Evolutionary conservation across 2,113 vertebrate species (phyloP).

Genomic region (Uria lomvia): DNA sequence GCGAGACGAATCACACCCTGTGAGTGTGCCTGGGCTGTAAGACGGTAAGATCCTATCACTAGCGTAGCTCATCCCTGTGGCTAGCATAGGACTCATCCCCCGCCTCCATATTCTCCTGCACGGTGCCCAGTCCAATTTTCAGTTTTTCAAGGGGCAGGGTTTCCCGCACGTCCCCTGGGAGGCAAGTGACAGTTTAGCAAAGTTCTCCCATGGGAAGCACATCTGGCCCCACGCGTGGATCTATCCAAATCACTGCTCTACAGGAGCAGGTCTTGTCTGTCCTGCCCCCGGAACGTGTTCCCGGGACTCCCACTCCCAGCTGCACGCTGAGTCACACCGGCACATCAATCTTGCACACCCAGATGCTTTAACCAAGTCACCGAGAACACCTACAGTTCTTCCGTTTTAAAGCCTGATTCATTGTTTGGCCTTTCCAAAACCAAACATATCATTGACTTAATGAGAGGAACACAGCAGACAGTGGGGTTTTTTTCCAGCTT

Average conservation of each 20-base stretch:
- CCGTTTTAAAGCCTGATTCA: conserved; percentile 50
- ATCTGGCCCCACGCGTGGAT: accelerated
- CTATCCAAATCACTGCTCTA: accelerated
- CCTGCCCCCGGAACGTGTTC: background rate
- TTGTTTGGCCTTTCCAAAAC: conserved; percentile 46
- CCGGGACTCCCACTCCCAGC: background rate
- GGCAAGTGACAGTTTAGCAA: background rate
- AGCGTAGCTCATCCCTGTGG: background rate
- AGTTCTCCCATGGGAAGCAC: background rate
- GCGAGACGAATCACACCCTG: accelerated
- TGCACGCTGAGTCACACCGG: background rate
- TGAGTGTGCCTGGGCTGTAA: background rate
- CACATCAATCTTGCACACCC: background rate
- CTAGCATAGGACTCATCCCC: background rate
- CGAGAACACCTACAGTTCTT: conserved; percentile 36
- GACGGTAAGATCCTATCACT: background rate
- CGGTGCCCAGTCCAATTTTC: accelerated
- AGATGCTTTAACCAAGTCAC: background rate
- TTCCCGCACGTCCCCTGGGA: background rate
- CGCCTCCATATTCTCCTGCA: background rate
- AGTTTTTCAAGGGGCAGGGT: background rate
- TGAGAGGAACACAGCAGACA: background rate
- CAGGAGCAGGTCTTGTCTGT: background rate
- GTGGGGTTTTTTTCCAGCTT: background rate
- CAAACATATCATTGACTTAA: conserved; percentile 1